These are phyloP conservation scores for Cassiopea andromeda DNA, from an alignment of 30 jellyfish, hydroid and myxozoan genomes.

Conservation along the genomic window DNA sequence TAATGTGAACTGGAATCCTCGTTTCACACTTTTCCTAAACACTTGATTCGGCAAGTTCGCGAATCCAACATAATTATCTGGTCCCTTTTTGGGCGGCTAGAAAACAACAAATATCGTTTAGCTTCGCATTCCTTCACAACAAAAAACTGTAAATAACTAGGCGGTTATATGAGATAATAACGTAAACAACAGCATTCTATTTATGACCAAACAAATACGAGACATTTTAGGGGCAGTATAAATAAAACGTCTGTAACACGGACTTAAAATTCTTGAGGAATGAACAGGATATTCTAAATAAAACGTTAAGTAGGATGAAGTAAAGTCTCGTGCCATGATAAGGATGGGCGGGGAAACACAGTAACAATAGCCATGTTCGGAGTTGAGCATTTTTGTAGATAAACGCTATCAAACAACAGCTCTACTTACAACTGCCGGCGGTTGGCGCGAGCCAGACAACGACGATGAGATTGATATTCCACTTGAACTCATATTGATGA, in stretches of 20 bases:
- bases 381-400: constrained; percentile 4
- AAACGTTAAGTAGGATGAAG: neutral
- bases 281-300: neutral
- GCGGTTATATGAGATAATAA: neutral
- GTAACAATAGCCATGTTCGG: constrained; percentile 1
- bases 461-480: constrained; percentile 64
- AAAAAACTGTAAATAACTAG: neutral
- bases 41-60: constrained; percentile 98
- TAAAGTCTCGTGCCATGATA: neutral
- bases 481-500: constrained; percentile 55
- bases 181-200: neutral
- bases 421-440: constrained; percentile 77
- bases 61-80: constrained; percentile 95
- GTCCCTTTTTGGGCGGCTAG: constrained; percentile 92
- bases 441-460: constrained; percentile 62
- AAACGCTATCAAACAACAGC: constrained; percentile 25
- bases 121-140: neutral
- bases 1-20: constrained; percentile 93
- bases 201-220: neutral
- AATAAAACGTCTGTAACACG: neutral
- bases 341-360: constrained; percentile 56
- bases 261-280: neutral
- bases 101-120: constrained; percentile 27
- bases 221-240: neutral
- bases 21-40: constrained; percentile 91